A percentile compares a stretch with the other conserved stretches of the same genome.
phyloP scores from a whole-genome alignment of 1,140 invertebrate genomes.

The Goniozus legneri region DNA sequence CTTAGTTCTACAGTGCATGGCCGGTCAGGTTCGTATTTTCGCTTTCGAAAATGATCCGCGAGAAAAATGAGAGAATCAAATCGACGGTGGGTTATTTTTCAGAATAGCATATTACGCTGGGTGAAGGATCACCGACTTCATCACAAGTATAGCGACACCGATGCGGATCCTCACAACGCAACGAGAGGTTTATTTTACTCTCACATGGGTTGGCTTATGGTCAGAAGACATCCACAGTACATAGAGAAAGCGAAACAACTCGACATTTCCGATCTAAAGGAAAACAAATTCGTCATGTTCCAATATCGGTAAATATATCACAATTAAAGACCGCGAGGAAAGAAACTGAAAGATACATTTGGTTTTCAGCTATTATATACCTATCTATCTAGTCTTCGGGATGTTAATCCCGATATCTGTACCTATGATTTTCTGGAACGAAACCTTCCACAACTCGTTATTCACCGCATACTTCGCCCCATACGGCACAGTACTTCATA shows the following conservation, averaged over 20 bases:
- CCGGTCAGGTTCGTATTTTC: constrained; percentile 60
- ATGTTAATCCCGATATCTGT: constrained; percentile 72
- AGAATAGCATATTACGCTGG: constrained; percentile 70
- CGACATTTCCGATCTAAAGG: constrained; percentile 62
- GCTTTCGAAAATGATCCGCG: too few species aligned
- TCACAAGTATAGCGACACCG: constrained; percentile 66
- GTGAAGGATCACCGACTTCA: constrained; percentile 68
- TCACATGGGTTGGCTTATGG: constrained; percentile 71
- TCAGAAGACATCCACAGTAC: constrained; percentile 66
- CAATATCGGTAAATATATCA: constrained; percentile 57
- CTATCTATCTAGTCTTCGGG: constrained; percentile 68
- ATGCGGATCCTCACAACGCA: constrained; percentile 55
- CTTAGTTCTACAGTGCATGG: constrained; percentile 51
- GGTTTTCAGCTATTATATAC: constrained; percentile 63
- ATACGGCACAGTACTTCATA: not conserved
- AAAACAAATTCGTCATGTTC: constrained; percentile 63
- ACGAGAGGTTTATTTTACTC: constrained; percentile 65
- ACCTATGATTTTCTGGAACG: constrained; percentile 76
- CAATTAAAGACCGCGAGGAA: not conserved
- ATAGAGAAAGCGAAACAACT: constrained; percentile 60
- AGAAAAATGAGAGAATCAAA: not conserved
- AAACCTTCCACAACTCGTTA: constrained; percentile 59
- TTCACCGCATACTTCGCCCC: not conserved
- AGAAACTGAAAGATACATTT: not conserved
- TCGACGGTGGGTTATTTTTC: constrained; percentile 1